These are phyloP conservation scores for Romanogobio albipinnatus DNA, from an alignment of 2,113 vertebrate species.

Conservation along the genomic window DNA sequence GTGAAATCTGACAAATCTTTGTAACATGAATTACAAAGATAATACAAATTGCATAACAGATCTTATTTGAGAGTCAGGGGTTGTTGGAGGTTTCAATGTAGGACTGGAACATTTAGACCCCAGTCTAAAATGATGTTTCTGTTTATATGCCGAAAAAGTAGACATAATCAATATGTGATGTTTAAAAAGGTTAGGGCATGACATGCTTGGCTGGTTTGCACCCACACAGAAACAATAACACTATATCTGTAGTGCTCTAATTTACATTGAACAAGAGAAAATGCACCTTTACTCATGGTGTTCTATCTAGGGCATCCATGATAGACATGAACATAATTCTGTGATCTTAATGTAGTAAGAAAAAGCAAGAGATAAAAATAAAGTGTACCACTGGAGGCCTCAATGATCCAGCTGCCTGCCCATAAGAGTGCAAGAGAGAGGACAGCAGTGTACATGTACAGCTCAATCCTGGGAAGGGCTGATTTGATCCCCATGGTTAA, in stretches of 20 bases:
- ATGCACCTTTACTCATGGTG: neutral
- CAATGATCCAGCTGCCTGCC: slow-evolving; percentile 86
- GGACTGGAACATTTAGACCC: neutral
- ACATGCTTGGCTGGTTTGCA: neutral
- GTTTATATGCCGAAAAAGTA: neutral
- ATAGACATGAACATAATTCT: neutral
- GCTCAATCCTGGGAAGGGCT: slow-evolving; percentile 84
- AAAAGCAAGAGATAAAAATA: slow-evolving; percentile 15
- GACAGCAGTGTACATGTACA: slow-evolving; percentile 88
- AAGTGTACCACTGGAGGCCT: slow-evolving; percentile 87
- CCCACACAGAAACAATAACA: neutral
- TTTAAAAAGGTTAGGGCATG: neutral
- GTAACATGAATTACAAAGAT: neutral
- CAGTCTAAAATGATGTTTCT: neutral
- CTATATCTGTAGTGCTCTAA: neutral
- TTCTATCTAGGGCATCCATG: neutral
- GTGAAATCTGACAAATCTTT: slow-evolving; percentile 46
- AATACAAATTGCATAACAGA: slow-evolving; percentile 34
- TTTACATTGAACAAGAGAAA: neutral
- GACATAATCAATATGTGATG: slow-evolving; percentile 1
- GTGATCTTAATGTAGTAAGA: neutral
- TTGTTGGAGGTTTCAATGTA: neutral
- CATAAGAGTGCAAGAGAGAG: slow-evolving; percentile 84
- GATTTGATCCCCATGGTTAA: slow-evolving; percentile 87
- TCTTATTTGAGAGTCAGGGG: neutral